Conservation (phyloP, 2,797 vertebrate species). For the Xenopus petersii region DNA sequence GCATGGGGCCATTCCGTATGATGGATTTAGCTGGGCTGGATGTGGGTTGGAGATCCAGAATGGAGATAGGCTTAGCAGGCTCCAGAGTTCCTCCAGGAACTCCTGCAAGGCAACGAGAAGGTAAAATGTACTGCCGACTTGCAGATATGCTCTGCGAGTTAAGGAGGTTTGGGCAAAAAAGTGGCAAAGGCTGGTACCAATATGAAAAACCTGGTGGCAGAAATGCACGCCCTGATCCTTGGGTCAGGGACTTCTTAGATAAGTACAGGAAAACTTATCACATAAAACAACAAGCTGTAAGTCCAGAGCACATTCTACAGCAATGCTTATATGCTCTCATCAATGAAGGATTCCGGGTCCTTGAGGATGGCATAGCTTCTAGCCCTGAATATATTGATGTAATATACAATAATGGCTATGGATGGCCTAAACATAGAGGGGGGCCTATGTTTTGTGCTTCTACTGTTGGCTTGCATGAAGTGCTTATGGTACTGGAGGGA, state of each 20-base stretch:
- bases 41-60: constrained; percentile 79
- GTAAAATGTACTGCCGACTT: constrained; percentile 79
- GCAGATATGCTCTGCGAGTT: constrained; percentile 82
- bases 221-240: constrained; percentile 73
- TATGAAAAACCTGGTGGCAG: constrained; percentile 77
- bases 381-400: constrained; percentile 83
- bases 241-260: constrained; percentile 74
- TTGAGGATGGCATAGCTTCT: constrained; percentile 80
- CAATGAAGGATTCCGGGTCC: constrained; percentile 84
- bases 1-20: constrained; percentile 82
- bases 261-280: constrained; percentile 71
- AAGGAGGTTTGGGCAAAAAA: constrained; percentile 85
- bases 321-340: constrained; percentile 80
- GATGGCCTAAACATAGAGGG: constrained; percentile 82
- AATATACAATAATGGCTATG: constrained; percentile 83
- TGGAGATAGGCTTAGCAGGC: constrained; percentile 67
- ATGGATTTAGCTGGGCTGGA: constrained; percentile 88
- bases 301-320: constrained; percentile 80
- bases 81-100: constrained; percentile 55
- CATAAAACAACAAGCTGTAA: constrained; percentile 64
- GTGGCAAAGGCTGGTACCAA: constrained; percentile 81
- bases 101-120: constrained; percentile 59
- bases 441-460: constrained; percentile 90
- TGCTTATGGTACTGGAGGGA: constrained; percentile 78
- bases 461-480: constrained; percentile 70